These are phyloP conservation scores for Caranx ignobilis DNA, from an alignment of 2,113 vertebrate species.

Conservation along the genomic window DNA sequence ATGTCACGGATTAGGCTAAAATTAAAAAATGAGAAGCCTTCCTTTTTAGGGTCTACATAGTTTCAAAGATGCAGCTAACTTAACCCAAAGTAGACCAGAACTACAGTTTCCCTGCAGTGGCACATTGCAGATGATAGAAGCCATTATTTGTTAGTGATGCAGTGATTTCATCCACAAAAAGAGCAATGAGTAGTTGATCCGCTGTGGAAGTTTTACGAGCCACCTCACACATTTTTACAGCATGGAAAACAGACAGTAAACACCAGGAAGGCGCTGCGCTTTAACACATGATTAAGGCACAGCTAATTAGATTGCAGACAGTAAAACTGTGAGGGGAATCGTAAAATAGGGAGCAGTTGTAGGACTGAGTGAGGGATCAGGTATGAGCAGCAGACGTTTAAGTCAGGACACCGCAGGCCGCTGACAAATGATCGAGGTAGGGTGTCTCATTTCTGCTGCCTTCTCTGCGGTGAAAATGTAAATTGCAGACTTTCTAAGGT, in stretches of 20 bases:
- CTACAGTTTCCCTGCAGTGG: conserved; percentile 9
- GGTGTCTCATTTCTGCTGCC: conserved; percentile 71
- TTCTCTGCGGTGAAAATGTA: conserved; percentile 73
- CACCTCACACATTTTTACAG: conserved; percentile 82
- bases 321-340: conserved; percentile 79
- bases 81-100: background rate
- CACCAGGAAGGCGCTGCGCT: conserved; percentile 77
- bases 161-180: conserved; percentile 61
- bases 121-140: conserved; percentile 14
- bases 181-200: conserved; percentile 58
- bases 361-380: conserved; percentile 49
- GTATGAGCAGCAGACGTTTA: conserved; percentile 49
- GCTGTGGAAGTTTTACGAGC: conserved; percentile 76
- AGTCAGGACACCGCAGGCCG: conserved; percentile 57
- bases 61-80: background rate
- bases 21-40: background rate
- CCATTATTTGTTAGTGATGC: conserved; percentile 35
- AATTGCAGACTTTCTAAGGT: conserved; percentile 77
- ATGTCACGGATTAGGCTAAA: background rate
- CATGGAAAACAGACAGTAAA: conserved; percentile 83
- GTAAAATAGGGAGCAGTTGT: conserved; percentile 65
- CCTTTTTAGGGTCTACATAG: background rate
- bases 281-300: conserved; percentile 82
- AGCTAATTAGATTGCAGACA: conserved; percentile 82
- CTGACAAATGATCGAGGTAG: conserved; percentile 72